These are phyloP conservation scores for Actinia tenebrosa DNA, from an alignment of 64 coral and sea anemone species.

Conservation along the genomic window DNA sequence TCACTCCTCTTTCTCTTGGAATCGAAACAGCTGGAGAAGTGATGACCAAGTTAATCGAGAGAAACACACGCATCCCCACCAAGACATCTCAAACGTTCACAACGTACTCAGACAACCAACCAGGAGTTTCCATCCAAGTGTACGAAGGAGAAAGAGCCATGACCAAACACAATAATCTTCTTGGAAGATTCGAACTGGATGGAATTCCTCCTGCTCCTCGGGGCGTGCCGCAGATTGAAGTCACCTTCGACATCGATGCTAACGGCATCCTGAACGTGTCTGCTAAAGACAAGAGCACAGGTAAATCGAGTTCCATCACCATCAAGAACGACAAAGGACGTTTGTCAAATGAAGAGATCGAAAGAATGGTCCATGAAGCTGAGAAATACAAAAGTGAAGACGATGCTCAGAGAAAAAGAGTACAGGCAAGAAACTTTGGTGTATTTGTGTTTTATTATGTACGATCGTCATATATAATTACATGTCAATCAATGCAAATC, in stretches of 20 bases:
- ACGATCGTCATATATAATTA: no score
- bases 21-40: constrained; percentile 60
- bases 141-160: constrained; percentile 74
- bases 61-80: constrained; percentile 70
- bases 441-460: no score
- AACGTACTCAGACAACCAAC: constrained; percentile 72
- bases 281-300: constrained; percentile 17
- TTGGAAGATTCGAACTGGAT: constrained; percentile 59
- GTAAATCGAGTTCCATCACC: constrained; percentile 51
- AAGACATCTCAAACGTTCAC: constrained; percentile 47
- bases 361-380: constrained; percentile 65
- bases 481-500: no score
- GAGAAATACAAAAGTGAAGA: constrained; percentile 73
- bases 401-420: constrained; percentile 42
- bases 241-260: constrained; percentile 33
- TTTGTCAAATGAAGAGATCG: constrained; percentile 68
- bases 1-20: constrained; percentile 54
- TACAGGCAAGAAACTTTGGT: constrained; percentile 45
- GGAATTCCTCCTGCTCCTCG: constrained; percentile 56
- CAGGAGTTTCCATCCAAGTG: constrained; percentile 61
- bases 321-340: constrained; percentile 78
- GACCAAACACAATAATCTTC: constrained; percentile 58
- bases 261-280: constrained; percentile 28
- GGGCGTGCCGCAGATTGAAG: constrained; percentile 58
- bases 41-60: constrained; percentile 66